Conservation (phyloP, 2,113 vertebrate species). For the Pelecanus crispus region DNA sequence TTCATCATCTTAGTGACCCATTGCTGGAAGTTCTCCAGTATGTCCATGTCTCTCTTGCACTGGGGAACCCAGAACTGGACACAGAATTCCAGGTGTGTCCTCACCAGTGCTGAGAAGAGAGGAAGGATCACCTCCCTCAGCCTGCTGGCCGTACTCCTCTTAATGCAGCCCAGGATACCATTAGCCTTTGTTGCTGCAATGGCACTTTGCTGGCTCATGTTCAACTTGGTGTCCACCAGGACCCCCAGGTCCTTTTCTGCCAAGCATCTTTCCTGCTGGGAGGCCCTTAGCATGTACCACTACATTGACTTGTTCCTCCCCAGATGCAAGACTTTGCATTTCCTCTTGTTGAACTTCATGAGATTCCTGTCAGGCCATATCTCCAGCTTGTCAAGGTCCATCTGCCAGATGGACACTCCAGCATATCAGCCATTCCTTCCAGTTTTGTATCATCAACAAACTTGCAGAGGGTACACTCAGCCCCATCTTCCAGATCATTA, state of each 20-base stretch:
- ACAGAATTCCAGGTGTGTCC: background rate
- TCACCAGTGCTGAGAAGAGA: background rate
- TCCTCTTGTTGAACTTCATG: background rate
- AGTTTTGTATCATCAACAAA: background rate
- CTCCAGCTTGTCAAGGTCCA: background rate
- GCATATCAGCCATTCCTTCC: background rate
- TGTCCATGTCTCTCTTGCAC: no score
- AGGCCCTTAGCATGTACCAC: background rate
- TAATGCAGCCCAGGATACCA: background rate
- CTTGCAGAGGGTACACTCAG: background rate
- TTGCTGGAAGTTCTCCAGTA: no score
- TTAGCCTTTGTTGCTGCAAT: background rate
- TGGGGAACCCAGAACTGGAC: background rate
- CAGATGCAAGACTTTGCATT: background rate
- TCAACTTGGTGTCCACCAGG: background rate
- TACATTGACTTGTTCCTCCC: background rate
- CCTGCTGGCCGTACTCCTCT: background rate
- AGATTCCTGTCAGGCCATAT: background rate
- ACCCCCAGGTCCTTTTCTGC: background rate
- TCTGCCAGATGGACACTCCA: background rate
- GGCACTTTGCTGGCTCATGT: background rate
- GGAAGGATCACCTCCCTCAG: background rate
- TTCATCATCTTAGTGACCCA: no score
- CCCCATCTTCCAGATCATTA: background rate
- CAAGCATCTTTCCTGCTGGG: background rate